Evolutionary conservation across 2,888 invertebrate genomes (phyloP), one percentile per base, ranked within the genome.

Genomic region (Nudaria mundana): DNA sequence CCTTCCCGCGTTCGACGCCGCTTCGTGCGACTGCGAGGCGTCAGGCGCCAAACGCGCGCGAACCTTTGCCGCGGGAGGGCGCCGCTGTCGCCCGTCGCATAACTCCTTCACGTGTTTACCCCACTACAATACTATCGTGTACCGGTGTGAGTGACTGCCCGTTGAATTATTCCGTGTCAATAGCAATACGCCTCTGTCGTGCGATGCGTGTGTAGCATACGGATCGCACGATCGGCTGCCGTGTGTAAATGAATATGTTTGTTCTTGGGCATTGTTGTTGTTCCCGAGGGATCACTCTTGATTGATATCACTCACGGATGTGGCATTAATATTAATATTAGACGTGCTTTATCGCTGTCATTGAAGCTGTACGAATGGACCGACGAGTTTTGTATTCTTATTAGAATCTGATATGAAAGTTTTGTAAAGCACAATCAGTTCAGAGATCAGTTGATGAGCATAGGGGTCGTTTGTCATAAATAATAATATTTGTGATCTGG

Each of bases 21-120:
- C 58, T 56, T 59, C 68, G 63, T 48, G 63, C 56, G 48, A 39
- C 55, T 54, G 46, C 63, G 40, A n/a, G n/a, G n/a, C n/a, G n/a
- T n/a, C n/a, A n/a, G n/a, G 68, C 76, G 71, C 73, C 87, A 87
- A 76, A 80, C 80, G 87, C 83, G 84, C 86, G 86, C 83, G 72
- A 75, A 76, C 82, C 81, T 75, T 70, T 62, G 86, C 76, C 83
- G 85, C 76, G 85, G 70, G 82, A 83, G 84, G 87, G 84, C 85
- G 85, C 73, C 65, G 58, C 54, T 43, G 59, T 67, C 67, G 69
- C 66, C 66, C 60, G 63, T 50, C 67, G 70, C 68, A 68, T 51
- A 53, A 58, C 56, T 51, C 55, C 56, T 63, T 42, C 80, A 77
- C 80, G 79, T 82, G 81, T 63, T 66, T 67, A 62, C 67, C 62